Base-by-base conservation (phyloP, 2,113 vertebrate genomes). In the Siniperca chuatsi region DNA sequence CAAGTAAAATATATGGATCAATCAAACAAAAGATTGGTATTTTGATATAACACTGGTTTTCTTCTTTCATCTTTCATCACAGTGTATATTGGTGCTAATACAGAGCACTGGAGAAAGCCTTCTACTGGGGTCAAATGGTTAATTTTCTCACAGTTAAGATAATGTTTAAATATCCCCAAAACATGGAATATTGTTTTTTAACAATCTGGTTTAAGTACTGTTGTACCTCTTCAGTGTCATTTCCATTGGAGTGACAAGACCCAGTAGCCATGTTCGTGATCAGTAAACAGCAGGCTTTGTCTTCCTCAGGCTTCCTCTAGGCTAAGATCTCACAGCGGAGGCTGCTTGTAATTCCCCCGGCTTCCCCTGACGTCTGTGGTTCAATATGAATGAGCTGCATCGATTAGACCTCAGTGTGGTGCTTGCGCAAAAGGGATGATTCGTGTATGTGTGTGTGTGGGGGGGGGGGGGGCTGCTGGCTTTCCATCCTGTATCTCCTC, bases 331-430 rank as follows among this genome's bases (percentile, higher is more conserved):
- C 92, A 90, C 90, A 92, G 92, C 52, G 25, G 88, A 91, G 86
- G 81, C 89, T 92, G 88, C 88, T 93, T 94, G 93, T 92, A 91
- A 94, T 92, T 94, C 92, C 90, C 86, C 81, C 62, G 91, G 88
- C 89, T 92, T 93, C 88, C 92, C 92, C 88, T 91, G 82, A 89
- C 48, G 86, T 90, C 91, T 93, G 84, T 84, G 86, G 88, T 87
- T 92, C 92, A 90, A 90, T 94, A 92, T 91, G 92, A 94, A 94
- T 94, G 92, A 95, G 92, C 90, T 89, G 88, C 90, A 94, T 95
- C 79, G 90, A 94, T 95, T 93, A 91, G 75, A 87, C 85, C 88
- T 92, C 87, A 87, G 82, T 85, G 86, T 87, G 88, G 66, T 81
- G 75, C 89, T 81, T 74, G 70, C 20, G 73, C 61, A 77, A 64